Evolutionary conservation across 2,888 invertebrate genomes (phyloP).

Genomic region (Amphipyra berbera): DNA sequence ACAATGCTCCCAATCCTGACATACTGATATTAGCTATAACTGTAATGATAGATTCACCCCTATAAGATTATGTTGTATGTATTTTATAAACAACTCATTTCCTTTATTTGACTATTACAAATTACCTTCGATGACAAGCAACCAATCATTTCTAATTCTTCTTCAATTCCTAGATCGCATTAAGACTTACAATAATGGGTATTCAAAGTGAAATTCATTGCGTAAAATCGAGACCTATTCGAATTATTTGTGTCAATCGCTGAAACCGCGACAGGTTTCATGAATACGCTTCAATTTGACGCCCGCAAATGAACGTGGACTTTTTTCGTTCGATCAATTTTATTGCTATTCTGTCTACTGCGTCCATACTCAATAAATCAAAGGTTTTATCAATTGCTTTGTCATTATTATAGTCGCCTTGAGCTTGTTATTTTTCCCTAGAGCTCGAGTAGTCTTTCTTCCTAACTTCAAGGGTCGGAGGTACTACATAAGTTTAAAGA

Average conservation of each 20-base stretch:
- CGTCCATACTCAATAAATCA: constrained; percentile 17
- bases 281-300: constrained; percentile 24
- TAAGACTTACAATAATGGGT: constrained; percentile 4
- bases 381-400: constrained; percentile 20
- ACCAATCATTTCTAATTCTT: constrained; percentile 14
- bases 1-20: no score
- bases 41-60: no score
- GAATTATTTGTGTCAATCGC: constrained; percentile 8
- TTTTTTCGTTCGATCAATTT: constrained; percentile 9
- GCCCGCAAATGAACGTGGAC: constrained; percentile 6
- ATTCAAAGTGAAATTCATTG: constrained; percentile 16
- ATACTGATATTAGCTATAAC: no score
- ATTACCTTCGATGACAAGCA: constrained; percentile 35
- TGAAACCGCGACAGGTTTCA: constrained; percentile 2
- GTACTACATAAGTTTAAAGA: neutral
- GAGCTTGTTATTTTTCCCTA: constrained; percentile 16
- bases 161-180: neutral
- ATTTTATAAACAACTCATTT: no score
- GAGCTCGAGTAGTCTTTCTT: constrained; percentile 11
- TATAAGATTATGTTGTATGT: no score
- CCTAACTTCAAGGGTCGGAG: no score
- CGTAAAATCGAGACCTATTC: constrained; percentile 10
- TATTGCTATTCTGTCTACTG: constrained; percentile 19
- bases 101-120: constrained; percentile 27
- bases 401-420: constrained; percentile 12